Evolutionary conservation across 2,113 vertebrate species (phyloP), one percentile per base, ranked within the genome.

Genomic region (Grantiella picta): DNA sequence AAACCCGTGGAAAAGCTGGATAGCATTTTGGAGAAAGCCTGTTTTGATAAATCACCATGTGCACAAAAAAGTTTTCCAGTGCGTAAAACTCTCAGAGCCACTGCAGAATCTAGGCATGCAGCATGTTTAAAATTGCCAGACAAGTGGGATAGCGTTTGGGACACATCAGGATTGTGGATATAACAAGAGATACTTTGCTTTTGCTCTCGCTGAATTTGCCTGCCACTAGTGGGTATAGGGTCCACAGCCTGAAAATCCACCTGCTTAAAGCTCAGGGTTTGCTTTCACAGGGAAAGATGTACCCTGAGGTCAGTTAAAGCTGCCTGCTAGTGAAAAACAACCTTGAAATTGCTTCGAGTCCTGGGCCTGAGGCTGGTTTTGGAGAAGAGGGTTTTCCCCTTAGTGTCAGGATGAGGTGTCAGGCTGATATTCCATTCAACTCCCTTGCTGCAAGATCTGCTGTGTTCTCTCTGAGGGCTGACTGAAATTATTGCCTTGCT

Each of bases 1-100:
- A 91, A 94, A 64, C 57, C 85, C 72, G 8, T 52, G 59, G 88
- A 97, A 93, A 97, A 97, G 87, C 93, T 38, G 27, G 89, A 86
- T 38, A 75, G 79, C 10, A 8, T 91, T 95, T 65, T 60, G 65
- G 73, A 95, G 95, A 81, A 29, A 73, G 52, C 64, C 75, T 44
- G 11, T 91, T 97, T 97, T 95, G 90, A 84, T 81, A 92, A 92
- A 90, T 91, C 53, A 19, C 40, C 3, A 2, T 17, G n/a, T 49
- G 13, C 77, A 69, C 76, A 91, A 80, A 94, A 33, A 80, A 77
- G 40, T 78, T 96, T 93, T 80, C 80, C 50, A 47, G 66, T 18
- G 45, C 49, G 38, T 65, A 47, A 69, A 94, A 70, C 82, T 94
- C 35, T 33, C 21, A 35, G 38, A 53, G 52, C 28, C 75, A 3